These are phyloP conservation scores for Lithobates pipiens DNA, from an alignment of 2,797 vertebrate genomes.

Conservation along the genomic window DNA sequence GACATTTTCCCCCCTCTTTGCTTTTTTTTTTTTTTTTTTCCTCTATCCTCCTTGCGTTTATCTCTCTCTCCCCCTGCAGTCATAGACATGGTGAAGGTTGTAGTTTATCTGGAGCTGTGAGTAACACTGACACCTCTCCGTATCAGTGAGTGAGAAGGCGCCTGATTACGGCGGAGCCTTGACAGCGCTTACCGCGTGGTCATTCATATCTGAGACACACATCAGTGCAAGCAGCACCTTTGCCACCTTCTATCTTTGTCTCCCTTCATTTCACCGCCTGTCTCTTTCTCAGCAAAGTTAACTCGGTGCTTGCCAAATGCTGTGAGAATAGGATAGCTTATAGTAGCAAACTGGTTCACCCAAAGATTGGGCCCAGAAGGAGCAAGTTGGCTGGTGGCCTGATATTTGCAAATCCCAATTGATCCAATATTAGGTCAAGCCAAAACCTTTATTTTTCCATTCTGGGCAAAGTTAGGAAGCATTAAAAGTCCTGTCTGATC, in stretches of 20 bases:
- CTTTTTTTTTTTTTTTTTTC: neutral
- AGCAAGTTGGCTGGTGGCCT: neutral
- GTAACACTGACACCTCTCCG: slow-evolving; percentile 25
- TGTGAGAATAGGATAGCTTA: neutral
- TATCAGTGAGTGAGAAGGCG: slow-evolving; percentile 22
- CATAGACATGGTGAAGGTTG: slow-evolving; percentile 15
- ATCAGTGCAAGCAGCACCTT: slow-evolving; percentile 38
- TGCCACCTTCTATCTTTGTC: slow-evolving; percentile 17
- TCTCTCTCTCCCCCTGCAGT: slow-evolving; percentile 15
- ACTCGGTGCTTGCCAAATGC: neutral
- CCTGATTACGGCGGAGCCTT: slow-evolving; percentile 32
- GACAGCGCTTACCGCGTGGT: slow-evolving; percentile 22
- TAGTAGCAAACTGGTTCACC: neutral
- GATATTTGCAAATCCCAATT: neutral
- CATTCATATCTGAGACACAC: slow-evolving; percentile 35
- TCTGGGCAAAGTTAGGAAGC: too few species aligned
- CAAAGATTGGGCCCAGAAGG: neutral
- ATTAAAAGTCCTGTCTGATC: too few species aligned
- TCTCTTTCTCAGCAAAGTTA: neutral
- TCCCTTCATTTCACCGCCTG: slow-evolving; percentile 6
- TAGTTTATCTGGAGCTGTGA: slow-evolving; percentile 43
- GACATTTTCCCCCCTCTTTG: slow-evolving; percentile 17
- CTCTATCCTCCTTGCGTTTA: neutral
- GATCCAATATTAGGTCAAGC: too few species aligned
- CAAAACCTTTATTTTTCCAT: too few species aligned